A percentile compares a stretch with the other conserved stretches of the same genome.
These are phyloP conservation scores for Coenobita brevimanus DNA, from an alignment of 1,140 invertebrate species.

Conservation along the genomic window DNA sequence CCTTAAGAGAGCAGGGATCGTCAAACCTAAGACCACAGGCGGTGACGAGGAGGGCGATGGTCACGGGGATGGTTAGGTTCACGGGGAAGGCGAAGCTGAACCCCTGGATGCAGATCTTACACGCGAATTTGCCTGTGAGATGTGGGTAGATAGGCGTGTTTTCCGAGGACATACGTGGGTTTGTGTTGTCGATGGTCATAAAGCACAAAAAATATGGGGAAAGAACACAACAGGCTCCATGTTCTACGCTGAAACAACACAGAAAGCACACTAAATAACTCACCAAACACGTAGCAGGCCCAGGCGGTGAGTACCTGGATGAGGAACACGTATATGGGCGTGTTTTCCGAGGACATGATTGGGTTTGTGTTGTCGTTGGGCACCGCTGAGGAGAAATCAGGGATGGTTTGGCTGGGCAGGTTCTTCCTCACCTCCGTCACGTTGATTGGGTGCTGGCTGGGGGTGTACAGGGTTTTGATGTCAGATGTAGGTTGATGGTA, in stretches of 20 bases:
- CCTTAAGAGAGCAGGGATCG: constrained; percentile 87
- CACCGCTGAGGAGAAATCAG: constrained; percentile 83
- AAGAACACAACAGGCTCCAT: too few species aligned
- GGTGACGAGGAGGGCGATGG: constrained; percentile 89
- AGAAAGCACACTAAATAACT: too few species aligned
- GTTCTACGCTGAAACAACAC: not conserved
- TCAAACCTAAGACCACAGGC: constrained; percentile 89
- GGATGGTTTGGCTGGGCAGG: constrained; percentile 75
- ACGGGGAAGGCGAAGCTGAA: constrained; percentile 97
- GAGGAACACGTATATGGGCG: constrained; percentile 85
- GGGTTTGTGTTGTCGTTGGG: constrained; percentile 82
- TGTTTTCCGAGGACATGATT: constrained; percentile 81
- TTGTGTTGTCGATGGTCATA: too few species aligned
- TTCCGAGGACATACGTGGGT: too few species aligned
- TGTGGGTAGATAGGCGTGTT: too few species aligned
- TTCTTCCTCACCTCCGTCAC: constrained; percentile 37
- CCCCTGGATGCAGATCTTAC: constrained; percentile 96
- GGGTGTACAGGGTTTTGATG: too few species aligned
- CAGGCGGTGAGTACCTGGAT: constrained; percentile 89
- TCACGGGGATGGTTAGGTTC: constrained; percentile 91
- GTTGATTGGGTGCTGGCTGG: constrained; percentile 29
- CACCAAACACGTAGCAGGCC: constrained; percentile 90
- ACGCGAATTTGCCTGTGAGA: constrained; percentile 88
- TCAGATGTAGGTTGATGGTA: too few species aligned
- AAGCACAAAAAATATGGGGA: too few species aligned